Conservation (phyloP, 2,113 vertebrate species). For the Lanius ludovicianus region DNA sequence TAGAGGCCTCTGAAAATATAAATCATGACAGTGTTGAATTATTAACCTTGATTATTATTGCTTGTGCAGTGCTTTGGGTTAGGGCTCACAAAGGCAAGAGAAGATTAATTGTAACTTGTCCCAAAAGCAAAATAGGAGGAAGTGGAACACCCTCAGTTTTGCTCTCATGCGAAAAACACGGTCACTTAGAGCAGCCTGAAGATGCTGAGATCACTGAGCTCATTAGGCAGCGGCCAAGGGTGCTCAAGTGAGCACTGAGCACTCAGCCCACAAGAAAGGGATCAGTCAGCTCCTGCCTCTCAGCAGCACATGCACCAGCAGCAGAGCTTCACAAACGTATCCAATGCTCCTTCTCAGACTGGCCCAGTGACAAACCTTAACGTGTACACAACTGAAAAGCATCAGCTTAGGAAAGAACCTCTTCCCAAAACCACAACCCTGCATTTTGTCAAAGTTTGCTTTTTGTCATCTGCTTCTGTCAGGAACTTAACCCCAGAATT, state of each 20-base stretch:
- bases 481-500: not conserved
- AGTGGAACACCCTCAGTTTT: not conserved
- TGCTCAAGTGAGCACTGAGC: not conserved
- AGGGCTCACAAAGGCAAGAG: not conserved
- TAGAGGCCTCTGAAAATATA: not conserved
- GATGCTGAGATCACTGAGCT: not conserved
- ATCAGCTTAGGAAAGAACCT: not conserved
- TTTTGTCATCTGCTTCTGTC: not conserved
- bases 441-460: not conserved
- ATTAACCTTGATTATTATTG: not conserved
- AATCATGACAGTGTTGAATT: not conserved
- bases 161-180: not conserved
- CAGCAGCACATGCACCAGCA: not conserved
- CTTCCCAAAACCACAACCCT: not conserved
- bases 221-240: not conserved
- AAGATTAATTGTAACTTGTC: conserved; percentile 1
- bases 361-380: not conserved
- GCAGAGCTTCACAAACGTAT: not conserved
- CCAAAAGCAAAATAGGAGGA: conserved; percentile 2
- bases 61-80: not conserved
- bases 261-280: not conserved
- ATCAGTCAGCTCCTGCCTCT: not conserved
- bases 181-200: not conserved
- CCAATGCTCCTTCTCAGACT: not conserved
- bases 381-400: not conserved